Percentiles rank a stretch among this genome's conserved stretches.
phyloP scores from a whole-genome alignment of 2,888 invertebrate genomes.

The Rotaria sp. region DNA sequence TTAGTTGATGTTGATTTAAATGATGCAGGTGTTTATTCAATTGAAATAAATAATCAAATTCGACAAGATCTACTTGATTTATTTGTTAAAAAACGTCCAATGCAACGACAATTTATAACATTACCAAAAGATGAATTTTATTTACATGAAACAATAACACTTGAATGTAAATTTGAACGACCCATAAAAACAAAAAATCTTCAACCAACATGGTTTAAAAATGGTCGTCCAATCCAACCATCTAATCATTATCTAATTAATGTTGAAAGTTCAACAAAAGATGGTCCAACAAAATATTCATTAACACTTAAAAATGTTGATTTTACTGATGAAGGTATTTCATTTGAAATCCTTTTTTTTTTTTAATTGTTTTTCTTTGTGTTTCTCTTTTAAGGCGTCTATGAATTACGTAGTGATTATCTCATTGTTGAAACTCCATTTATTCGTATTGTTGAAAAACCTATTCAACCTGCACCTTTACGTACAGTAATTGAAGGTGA shows the following conservation, averaged over 20 bases:
- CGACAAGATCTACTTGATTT: conserved; percentile 21
- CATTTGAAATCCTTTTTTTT: neutral
- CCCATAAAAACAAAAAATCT: conserved; percentile 6
- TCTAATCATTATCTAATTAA: neutral
- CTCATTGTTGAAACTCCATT: conserved; percentile 13
- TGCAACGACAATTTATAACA: conserved; percentile 1
- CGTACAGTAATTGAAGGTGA: conserved; percentile 19
- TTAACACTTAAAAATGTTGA: conserved; percentile 12
- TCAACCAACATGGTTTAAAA: conserved; percentile 27
- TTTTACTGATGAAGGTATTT: neutral
- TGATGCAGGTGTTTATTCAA: neutral
- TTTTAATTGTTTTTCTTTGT: neutral
- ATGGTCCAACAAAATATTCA: conserved; percentile 25
- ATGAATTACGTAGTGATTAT: conserved; percentile 27
- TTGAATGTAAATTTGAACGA: conserved; percentile 16
- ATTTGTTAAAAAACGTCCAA: neutral
- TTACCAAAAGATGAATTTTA: conserved; percentile 28
- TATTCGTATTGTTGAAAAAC: neutral
- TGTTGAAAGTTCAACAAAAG: neutral
- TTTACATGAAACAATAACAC: conserved; percentile 18
- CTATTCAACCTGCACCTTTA: neutral
- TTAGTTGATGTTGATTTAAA: neutral
- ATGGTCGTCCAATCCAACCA: neutral
- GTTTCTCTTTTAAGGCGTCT: neutral
- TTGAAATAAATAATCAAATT: neutral